These are phyloP conservation scores for Eurois occulta DNA, from an alignment of 2,888 invertebrate genomes.

Conservation along the genomic window DNA sequence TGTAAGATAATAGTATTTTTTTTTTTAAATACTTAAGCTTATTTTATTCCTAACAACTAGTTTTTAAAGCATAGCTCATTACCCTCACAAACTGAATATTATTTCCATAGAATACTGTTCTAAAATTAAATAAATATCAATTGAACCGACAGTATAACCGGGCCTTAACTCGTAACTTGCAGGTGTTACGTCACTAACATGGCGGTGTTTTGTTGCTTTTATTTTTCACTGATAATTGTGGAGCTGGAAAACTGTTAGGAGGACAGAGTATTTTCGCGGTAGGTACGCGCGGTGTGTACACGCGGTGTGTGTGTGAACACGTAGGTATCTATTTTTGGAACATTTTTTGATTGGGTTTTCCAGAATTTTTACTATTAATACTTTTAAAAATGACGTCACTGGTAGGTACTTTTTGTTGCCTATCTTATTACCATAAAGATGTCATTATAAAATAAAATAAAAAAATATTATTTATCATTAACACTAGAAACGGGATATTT, in stretches of 20 bases:
- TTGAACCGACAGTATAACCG: not conserved
- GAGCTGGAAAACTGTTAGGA: conserved; percentile 4
- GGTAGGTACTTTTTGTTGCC: too few species aligned
- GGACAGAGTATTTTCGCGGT: not conserved
- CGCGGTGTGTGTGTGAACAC: too few species aligned
- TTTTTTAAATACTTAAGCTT: not conserved
- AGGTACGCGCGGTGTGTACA: too few species aligned
- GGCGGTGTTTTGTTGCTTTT: conserved; percentile 36
- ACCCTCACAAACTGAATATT: not conserved
- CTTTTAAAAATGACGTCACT: too few species aligned
- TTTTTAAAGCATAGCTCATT: not conserved
- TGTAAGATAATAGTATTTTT: not conserved
- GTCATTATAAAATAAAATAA: too few species aligned
- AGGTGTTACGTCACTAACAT: conserved; percentile 59
- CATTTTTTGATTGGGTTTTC: too few species aligned
- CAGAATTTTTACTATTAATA: too few species aligned
- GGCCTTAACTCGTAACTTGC: conserved; percentile 39
- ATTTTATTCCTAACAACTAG: not conserved
- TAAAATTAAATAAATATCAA: not conserved
- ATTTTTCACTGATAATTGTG: conserved; percentile 43
- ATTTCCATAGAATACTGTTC: too few species aligned
- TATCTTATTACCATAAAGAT: too few species aligned
- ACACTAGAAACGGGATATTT: too few species aligned
- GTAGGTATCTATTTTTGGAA: too few species aligned
- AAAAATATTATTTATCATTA: too few species aligned